Conservation (phyloP, 2,888 invertebrate genomes). For the Tachina grossa region DNA sequence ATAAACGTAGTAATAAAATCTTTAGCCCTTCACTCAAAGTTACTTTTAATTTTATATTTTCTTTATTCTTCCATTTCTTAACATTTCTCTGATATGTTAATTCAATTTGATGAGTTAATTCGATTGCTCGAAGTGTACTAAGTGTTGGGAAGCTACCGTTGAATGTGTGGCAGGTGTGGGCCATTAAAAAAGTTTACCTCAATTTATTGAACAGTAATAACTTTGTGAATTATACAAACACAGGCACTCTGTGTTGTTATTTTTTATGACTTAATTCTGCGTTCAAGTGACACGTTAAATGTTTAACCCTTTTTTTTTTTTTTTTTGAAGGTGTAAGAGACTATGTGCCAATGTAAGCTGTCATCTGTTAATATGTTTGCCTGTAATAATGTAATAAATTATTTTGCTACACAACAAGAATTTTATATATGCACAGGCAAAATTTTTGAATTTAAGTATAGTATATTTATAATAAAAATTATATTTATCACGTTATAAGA, state of each 20-base stretch:
- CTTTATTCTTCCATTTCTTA: neutral
- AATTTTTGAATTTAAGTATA: constrained; percentile 52
- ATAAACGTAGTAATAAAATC: constrained; percentile 5
- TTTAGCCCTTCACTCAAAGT: constrained; percentile 36
- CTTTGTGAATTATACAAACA: constrained; percentile 55
- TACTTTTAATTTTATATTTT: constrained; percentile 10
- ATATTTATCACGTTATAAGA: constrained; percentile 8
- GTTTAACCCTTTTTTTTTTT: constrained; percentile 53
- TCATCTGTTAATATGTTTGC: constrained; percentile 33
- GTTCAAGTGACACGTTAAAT: constrained; percentile 41
- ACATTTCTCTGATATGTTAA: constrained; percentile 56
- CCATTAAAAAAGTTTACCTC: constrained; percentile 43
- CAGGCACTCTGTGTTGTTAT: constrained; percentile 58
- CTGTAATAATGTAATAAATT: constrained; percentile 65
- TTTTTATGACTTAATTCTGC: constrained; percentile 49
- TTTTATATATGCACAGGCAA: constrained; percentile 37
- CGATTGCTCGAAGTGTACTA: constrained; percentile 41
- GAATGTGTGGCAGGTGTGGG: constrained; percentile 36
- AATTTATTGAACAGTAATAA: constrained; percentile 67
- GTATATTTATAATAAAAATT: constrained; percentile 46
- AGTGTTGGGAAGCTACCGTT: neutral
- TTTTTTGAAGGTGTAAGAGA: neutral
- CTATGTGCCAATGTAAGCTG: constrained; percentile 14
- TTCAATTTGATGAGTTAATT: constrained; percentile 66
- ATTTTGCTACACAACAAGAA: constrained; percentile 32